These are phyloP conservation scores for Aldrovandia affinis DNA, from an alignment of 2,797 vertebrate species.

Conservation along the genomic window DNA sequence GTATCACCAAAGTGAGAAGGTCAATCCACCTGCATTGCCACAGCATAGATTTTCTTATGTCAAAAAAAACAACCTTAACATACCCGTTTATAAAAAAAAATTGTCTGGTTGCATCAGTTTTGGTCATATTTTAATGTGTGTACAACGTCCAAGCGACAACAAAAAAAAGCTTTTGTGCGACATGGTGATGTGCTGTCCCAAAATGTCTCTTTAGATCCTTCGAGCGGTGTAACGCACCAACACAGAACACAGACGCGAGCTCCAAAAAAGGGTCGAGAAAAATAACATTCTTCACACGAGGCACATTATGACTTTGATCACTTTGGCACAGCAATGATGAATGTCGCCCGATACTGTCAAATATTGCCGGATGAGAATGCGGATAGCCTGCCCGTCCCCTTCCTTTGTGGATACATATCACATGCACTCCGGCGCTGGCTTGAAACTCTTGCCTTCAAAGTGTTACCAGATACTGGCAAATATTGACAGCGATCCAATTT, in stretches of 20 bases:
- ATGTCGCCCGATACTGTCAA: neutral
- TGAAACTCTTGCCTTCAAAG: conserved; percentile 52
- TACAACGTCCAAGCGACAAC: no score
- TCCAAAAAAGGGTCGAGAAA: conserved; percentile 23
- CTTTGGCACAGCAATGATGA: neutral
- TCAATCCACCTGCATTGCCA: no score
- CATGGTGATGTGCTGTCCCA: neutral
- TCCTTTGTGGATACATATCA: conserved; percentile 8
- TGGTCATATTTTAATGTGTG: no score
- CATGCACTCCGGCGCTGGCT: neutral
- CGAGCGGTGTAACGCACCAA: neutral
- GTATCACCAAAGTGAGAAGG: no score
- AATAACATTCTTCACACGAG: conserved; percentile 33
- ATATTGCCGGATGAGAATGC: neutral
- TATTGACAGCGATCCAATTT: conserved; percentile 66
- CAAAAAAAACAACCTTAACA: no score
- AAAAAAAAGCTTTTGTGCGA: neutral
- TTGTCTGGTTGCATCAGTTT: no score
- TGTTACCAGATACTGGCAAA: conserved; percentile 63
- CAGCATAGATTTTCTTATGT: no score
- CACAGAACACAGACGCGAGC: neutral
- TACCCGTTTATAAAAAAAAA: no score
- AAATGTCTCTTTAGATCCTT: neutral
- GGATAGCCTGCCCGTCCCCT: neutral
- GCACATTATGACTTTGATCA: conserved; percentile 4